Evolutionary conservation across 2,797 vertebrate genomes (phyloP), one percentile per base, ranked within the genome.

Genomic region (Danionella dracula): DNA sequence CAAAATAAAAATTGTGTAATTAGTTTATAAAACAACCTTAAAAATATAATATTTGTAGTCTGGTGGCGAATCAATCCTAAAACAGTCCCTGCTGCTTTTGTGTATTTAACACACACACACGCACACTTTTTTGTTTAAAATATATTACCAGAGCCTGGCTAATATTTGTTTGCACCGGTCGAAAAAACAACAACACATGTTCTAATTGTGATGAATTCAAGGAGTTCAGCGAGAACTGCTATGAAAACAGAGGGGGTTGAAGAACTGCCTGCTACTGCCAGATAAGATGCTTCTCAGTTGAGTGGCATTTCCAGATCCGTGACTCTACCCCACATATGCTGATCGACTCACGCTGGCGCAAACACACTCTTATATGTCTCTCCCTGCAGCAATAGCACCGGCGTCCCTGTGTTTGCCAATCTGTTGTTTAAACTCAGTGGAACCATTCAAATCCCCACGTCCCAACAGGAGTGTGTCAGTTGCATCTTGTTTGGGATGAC

Each of bases 281-380:
- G 80, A 85, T 86, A 88, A 85, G 79, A 84, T 85, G 72, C 76
- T 72, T 75, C 44, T 55, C 71, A 74, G 71, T 64, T 84, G 77
- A 85, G 72, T 83, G 81, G 75, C 68, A 50, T 83, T 80, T 80
- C 74, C 72, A 67, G 78, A 71, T 66, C 70, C 66, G 60, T 58
- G 71, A 72, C 78, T 81, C 76, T 80, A 76, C 73, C 61, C 58
- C 74, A 64, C 68, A 74, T 67, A 77, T 29, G 59, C 62, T 60
- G 73, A 77, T 76, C 75, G 64, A 67, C 49, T 70, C 57, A 44
- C 45, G 62, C 69, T 59, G 42, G 41, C 61, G 65, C 62, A 72
- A 44, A 72, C 54, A 54, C 66, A 29, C 20, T 37, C 58, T 60
- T 50, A 41, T 53, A 63, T 16, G 56, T 56, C 51, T 41, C 41